Evolutionary conservation across 2,888 invertebrate genomes (phyloP).

Genomic region (Empis stercorea): DNA sequence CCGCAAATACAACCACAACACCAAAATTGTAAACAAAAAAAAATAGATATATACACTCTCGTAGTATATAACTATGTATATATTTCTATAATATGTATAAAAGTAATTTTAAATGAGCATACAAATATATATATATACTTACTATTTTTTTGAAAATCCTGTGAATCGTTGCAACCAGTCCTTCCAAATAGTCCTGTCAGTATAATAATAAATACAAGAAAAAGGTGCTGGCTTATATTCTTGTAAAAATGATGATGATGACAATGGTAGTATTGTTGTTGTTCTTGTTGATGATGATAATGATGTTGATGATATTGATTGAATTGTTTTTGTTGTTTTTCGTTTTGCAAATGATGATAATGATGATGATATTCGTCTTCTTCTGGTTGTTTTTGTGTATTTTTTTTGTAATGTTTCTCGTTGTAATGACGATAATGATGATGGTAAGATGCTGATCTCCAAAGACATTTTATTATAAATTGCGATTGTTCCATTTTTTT

Average conservation of each 20-base stretch:
- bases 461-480: not conserved
- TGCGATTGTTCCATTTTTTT: not conserved
- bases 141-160: constrained; percentile 38
- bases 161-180: constrained; percentile 33
- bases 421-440: not conserved
- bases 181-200: constrained; percentile 18
- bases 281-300: constrained; percentile 9
- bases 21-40: too few species aligned
- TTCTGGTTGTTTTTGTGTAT: not conserved
- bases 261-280: constrained; percentile 12
- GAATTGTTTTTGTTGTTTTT: constrained; percentile 15
- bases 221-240: constrained; percentile 9
- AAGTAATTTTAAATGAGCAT: not conserved
- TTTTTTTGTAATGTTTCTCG: not conserved
- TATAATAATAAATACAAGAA: constrained; percentile 20
- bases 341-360: not conserved
- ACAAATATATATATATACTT: constrained; percentile 22
- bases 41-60: too few species aligned
- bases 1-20: too few species aligned
- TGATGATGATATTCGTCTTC: not conserved
- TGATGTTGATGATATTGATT: constrained; percentile 18
- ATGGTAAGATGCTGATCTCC: too few species aligned
- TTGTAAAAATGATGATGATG: constrained; percentile 3
- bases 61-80: too few species aligned
- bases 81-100: too few species aligned